These are phyloP conservation scores for Periplaneta americana DNA, from an alignment of 1,140 invertebrate genomes.

Conservation along the genomic window DNA sequence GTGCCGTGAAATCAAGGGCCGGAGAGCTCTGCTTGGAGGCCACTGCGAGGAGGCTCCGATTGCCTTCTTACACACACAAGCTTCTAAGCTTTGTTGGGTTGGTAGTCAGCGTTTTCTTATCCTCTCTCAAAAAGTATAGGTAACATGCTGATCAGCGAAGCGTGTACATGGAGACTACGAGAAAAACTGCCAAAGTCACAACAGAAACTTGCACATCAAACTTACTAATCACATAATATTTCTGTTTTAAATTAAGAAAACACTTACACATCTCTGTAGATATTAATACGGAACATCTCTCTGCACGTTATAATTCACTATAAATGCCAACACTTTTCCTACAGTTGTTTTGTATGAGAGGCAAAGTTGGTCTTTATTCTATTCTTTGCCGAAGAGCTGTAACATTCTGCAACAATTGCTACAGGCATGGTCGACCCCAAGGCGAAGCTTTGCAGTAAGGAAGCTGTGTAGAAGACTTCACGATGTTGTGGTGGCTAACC, in stretches of 20 bases:
- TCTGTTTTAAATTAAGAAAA: no score
- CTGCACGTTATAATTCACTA: no score
- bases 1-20: not conserved
- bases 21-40: not conserved
- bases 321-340: no score
- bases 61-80: not conserved
- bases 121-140: not conserved
- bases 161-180: not conserved
- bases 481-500: not conserved
- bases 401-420: not conserved
- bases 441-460: not conserved
- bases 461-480: not conserved
- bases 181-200: not conserved
- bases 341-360: no score
- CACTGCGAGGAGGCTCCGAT: not conserved
- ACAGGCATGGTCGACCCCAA: not conserved
- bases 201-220: no score
- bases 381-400: not conserved
- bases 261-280: no score
- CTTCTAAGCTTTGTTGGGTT: not conserved
- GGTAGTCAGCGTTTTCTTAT: not conserved
- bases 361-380: no score
- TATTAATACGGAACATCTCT: no score
- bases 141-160: not conserved
- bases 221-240: no score